Conservation (phyloP, 2,797 vertebrate species). For the Pantherophis vulpinus region DNA sequence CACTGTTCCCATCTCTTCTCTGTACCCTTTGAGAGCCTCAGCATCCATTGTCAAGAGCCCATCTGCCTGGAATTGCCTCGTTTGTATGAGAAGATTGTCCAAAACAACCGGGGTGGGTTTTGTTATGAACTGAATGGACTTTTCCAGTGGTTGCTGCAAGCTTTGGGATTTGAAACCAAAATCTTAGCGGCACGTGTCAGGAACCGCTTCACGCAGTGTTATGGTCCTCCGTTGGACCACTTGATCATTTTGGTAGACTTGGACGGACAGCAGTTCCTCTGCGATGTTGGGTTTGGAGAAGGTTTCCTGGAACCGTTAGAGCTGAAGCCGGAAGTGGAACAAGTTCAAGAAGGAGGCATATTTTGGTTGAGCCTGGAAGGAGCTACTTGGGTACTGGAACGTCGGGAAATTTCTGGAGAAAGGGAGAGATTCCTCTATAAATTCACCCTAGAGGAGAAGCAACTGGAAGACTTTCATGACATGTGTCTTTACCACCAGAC, state of each 20-base stretch:
- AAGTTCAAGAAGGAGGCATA: slow-evolving; percentile 67
- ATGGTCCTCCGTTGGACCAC: slow-evolving; percentile 76
- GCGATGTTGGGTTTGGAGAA: slow-evolving; percentile 73
- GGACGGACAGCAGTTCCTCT: slow-evolving; percentile 69
- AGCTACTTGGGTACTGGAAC: slow-evolving; percentile 62
- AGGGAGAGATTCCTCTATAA: slow-evolving; percentile 69
- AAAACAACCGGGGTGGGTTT: slow-evolving; percentile 69
- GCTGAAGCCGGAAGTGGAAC: slow-evolving; percentile 64
- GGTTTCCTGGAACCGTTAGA: slow-evolving; percentile 70
- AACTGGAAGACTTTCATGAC: slow-evolving; percentile 66
- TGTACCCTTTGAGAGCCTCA: slow-evolving; percentile 77
- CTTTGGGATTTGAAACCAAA: slow-evolving; percentile 69
- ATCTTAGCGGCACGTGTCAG: slow-evolving; percentile 71
- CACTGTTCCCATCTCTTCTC: slow-evolving; percentile 70
- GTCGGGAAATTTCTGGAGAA: neutral
- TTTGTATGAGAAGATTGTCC: slow-evolving; percentile 77
- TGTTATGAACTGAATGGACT: slow-evolving; percentile 79
- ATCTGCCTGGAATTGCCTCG: slow-evolving; percentile 53
- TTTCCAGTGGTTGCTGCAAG: slow-evolving; percentile 74
- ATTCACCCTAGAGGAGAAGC: slow-evolving; percentile 69
- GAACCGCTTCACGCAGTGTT: slow-evolving; percentile 42
- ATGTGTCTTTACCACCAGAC: slow-evolving; percentile 80
- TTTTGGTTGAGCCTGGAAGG: slow-evolving; percentile 61
- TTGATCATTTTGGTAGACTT: slow-evolving; percentile 68
- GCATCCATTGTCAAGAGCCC: slow-evolving; percentile 70